Conservation (phyloP, 2,113 vertebrate species). For the Crotophaga sulcirostris region DNA sequence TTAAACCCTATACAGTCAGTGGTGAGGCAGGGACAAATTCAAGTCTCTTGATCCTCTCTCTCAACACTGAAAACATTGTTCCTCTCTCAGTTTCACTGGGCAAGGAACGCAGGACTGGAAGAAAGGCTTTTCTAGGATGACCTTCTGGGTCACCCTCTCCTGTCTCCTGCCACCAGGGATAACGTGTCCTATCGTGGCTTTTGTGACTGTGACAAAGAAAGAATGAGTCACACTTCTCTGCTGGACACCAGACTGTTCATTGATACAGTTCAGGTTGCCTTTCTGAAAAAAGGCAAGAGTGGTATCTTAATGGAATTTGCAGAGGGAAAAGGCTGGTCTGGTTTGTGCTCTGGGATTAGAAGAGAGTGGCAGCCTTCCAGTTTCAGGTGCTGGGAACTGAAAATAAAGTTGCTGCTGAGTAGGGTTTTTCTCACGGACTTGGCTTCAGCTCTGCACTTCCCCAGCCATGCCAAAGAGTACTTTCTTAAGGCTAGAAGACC, state of each 20-base stretch:
- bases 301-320: background rate
- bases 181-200: background rate
- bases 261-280: conserved; percentile 19
- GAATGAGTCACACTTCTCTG: conserved; percentile 45
- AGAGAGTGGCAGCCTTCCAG: background rate
- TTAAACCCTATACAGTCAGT: background rate
- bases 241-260: background rate
- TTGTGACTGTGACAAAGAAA: conserved; percentile 42
- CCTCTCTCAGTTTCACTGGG: background rate
- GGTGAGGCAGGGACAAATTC: conserved; percentile 4
- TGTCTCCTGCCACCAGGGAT: conserved; percentile 11
- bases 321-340: background rate
- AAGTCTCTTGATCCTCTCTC: conserved; percentile 7
- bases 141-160: conserved; percentile 30
- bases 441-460: background rate
- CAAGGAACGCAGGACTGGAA: conserved; percentile 10
- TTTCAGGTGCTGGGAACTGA: background rate
- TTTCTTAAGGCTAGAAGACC: background rate
- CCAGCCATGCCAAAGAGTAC: background rate
- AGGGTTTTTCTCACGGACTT: background rate
- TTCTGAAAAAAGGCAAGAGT: background rate
- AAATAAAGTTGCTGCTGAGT: background rate
- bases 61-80: background rate
- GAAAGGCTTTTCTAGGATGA: conserved; percentile 18
- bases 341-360: background rate